A percentile compares a stretch with the other conserved stretches of the same genome.
Evolutionary conservation across 64 coral and sea anemone species (phyloP).

Genomic region (Stylophora pistillata): DNA sequence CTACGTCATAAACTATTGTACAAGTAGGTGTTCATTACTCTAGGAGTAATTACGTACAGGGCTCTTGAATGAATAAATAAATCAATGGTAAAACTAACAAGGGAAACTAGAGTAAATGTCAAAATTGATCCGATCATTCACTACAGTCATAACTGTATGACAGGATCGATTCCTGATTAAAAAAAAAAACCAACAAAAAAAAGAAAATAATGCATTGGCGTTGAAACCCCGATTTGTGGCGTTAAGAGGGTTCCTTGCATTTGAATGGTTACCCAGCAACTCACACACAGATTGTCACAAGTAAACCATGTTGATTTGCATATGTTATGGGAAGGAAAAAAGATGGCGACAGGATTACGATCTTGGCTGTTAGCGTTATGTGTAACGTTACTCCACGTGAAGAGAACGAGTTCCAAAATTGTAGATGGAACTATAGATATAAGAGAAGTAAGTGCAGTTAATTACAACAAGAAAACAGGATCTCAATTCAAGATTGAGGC

Average conservation of each 20-base stretch:
- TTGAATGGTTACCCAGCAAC: slow-evolving; percentile 14
- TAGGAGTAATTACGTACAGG: too few species aligned
- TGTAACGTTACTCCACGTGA: background rate
- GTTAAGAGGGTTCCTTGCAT: background rate
- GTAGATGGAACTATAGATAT: slow-evolving; percentile 1
- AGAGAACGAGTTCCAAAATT: slow-evolving; percentile 3
- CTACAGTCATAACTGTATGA: too few species aligned
- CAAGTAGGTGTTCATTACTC: too few species aligned
- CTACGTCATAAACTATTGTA: too few species aligned
- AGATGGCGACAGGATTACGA: slow-evolving; percentile 12
- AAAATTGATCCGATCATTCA: too few species aligned
- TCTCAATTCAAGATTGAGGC: background rate
- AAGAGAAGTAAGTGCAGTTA: background rate
- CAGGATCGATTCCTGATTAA: too few species aligned
- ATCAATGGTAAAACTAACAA: too few species aligned
- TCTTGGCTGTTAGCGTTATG: background rate
- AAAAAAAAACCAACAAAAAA: too few species aligned
- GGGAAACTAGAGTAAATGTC: too few species aligned
- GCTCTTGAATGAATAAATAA: too few species aligned
- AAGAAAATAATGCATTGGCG: too few species aligned
- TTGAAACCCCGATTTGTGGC: background rate
- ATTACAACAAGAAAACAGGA: too few species aligned
- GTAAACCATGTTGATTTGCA: background rate
- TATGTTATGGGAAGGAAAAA: background rate
- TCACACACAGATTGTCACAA: background rate